phyloP scores from a whole-genome alignment of 2,113 vertebrate species.

The Mus musculus region GRCm39 chr10:31789501-31790000 shows the following conservation, averaged over 20 bases:
- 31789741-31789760: not conserved
- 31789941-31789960: not conserved
- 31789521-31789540: too few relatives aligned
- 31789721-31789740: not conserved
- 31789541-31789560: too few relatives aligned
- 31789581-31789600: not conserved
- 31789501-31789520: too few relatives aligned
- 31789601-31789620: not conserved
- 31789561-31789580: too few relatives aligned
- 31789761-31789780: slow-evolving; percentile 10
- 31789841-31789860: not conserved
- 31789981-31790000: not conserved
- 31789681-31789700: not conserved
- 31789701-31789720: not conserved
- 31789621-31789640: not conserved
- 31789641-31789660: not conserved
- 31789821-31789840: not conserved
- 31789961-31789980: not conserved
- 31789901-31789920: not conserved
- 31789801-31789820: not conserved
- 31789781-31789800: not conserved
- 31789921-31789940: not conserved
- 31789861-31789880: not conserved
- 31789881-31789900: not conserved
- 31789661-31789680: not conserved